Evolutionary conservation across 2,113 vertebrate species (phyloP).

Genomic region (Sterrhoptilus dennistouni): DNA sequence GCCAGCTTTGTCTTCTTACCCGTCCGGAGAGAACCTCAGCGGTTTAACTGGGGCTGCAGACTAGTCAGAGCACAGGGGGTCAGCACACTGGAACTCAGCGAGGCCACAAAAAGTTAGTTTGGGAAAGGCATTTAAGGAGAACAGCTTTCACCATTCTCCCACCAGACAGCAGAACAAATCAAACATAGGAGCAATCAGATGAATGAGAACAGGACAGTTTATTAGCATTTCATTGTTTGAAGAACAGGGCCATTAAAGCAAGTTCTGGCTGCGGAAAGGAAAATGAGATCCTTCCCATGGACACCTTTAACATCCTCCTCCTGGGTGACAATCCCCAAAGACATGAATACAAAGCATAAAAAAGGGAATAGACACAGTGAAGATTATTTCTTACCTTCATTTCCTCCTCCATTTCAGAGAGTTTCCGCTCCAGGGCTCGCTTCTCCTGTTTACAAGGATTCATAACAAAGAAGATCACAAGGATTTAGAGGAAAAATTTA

Average conservation of each 20-base stretch:
- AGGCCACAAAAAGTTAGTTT: constrained; percentile 31
- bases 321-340: not conserved
- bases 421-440: constrained; percentile 89
- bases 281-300: not conserved
- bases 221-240: not conserved
- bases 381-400: constrained; percentile 84
- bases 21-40: not conserved
- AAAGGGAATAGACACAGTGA: not conserved
- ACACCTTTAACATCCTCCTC: not conserved
- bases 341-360: not conserved
- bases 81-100: constrained; percentile 16
- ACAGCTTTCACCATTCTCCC: not conserved
- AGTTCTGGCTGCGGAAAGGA: not conserved
- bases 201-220: not conserved
- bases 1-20: constrained; percentile 34
- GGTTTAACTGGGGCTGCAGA: not conserved
- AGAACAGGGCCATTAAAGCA: not conserved
- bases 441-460: constrained; percentile 83
- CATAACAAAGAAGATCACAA: not conserved
- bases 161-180: not conserved
- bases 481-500: not conserved
- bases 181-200: not conserved
- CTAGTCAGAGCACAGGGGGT: constrained; percentile 38
- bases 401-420: constrained; percentile 96
- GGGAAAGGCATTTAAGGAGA: not conserved